Conservation (phyloP, 2,888 invertebrate genomes). For the Callyntrura guangdongensis region DNA sequence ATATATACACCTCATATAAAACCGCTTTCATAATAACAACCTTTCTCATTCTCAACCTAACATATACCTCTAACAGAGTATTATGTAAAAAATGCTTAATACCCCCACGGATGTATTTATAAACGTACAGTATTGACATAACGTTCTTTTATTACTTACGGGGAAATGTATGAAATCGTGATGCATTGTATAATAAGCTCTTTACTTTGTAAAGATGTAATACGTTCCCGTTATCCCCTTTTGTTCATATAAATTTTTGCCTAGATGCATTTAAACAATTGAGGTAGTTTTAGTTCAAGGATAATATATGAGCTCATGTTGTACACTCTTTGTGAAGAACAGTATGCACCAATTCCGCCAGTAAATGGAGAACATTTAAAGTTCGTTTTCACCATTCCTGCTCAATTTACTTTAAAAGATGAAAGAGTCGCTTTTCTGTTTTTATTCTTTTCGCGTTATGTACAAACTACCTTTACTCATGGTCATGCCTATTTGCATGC, state of each 20-base stretch:
- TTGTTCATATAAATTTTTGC: slow-evolving; percentile 58
- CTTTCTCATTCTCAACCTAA: slow-evolving; percentile 25
- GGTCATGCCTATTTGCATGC: not conserved
- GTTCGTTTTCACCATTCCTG: slow-evolving; percentile 8
- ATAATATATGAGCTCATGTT: too few relatives aligned
- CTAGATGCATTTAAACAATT: slow-evolving; percentile 73
- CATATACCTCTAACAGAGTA: not conserved
- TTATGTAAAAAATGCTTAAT: too few relatives aligned
- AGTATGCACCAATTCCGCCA: not conserved
- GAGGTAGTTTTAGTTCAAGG: slow-evolving; percentile 16
- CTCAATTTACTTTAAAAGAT: slow-evolving; percentile 29
- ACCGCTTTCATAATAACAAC: not conserved
- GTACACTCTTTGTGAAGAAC: not conserved
- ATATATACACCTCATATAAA: slow-evolving; percentile 61
- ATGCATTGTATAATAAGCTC: too few relatives aligned
- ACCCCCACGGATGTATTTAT: too few relatives aligned
- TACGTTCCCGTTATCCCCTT: too few relatives aligned
- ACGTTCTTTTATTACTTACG: too few relatives aligned
- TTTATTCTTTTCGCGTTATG: not conserved
- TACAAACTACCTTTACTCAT: not conserved
- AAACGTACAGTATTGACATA: too few relatives aligned
- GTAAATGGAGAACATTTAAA: slow-evolving; percentile 14
- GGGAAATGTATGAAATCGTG: too few relatives aligned
- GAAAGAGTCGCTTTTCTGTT: not conserved
- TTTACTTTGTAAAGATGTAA: too few relatives aligned